Base-by-base conservation (phyloP, 64 coral and sea anemone species). In the Dendronephthya gigantea region DNA sequence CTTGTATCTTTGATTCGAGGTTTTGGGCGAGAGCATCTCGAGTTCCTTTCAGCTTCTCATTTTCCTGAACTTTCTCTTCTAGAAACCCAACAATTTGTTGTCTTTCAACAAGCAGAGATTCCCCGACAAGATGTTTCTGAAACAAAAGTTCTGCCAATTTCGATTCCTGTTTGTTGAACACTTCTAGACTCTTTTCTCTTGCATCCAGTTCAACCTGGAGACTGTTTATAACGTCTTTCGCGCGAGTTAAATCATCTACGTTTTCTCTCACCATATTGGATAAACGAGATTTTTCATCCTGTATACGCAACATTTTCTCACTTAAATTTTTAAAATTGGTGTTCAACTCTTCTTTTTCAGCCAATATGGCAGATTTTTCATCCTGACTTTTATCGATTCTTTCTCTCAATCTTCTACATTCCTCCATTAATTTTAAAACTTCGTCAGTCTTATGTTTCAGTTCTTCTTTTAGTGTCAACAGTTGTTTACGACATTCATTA, bases 1-100 rank as follows among this genome's bases (percentile, higher is more conserved):
- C 38, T 68, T 96, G 92, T 40, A 90, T 91, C 72, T 93, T 98
- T 29, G 90, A 52, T 40, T 89, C 93, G 8, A 98, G 75, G 62
- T 98, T 98, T 27, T 88, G 82, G 0, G 90, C 95, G 30, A 98
- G 82, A 82, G 90, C 91, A 70, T 93, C 92, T 33, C 92, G 87
- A 50, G 90, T 90, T 27, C 82, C 81, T 75, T 98, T 93, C 92
- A 93, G 90, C 48, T 93, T 92, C 22, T 93, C 91, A 0, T 93
- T 89, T 39, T 93, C 92, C 12, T 52, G 74, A 85, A 91, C 86
- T 58, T 76, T 88, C 66, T 98, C 90, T 49, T 98, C 81, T 6
- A 93, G 79, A 14, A 90, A 93, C 35, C 86, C 85, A 0, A 98
- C 83, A 79, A 98, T 27, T 38, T 93, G 88, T 38, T 98, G 86